Evolutionary conservation across 1,140 invertebrate species (phyloP).

Genomic region (Drosophila biarmipes): DNA sequence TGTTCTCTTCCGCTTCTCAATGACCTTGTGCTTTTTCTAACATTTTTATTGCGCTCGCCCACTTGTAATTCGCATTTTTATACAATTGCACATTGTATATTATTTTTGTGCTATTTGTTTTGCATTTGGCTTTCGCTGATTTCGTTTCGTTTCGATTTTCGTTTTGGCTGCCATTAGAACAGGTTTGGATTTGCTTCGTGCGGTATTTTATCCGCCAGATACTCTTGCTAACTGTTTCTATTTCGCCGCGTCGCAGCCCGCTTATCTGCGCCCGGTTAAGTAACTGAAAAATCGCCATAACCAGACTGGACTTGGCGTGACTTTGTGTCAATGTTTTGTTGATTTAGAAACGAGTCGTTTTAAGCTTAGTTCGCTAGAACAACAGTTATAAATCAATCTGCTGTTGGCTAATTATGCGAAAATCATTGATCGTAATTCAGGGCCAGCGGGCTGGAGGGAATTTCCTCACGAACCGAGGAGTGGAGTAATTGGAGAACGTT

Average conservation of each 20-base stretch:
- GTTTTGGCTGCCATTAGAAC: constrained; percentile 28
- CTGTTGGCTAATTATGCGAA: constrained; percentile 16
- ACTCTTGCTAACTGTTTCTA: constrained; percentile 64
- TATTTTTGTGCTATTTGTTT: constrained; percentile 48
- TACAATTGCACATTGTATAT: constrained; percentile 70
- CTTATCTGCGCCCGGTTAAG: constrained; percentile 21
- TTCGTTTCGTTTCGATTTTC: constrained; percentile 18
- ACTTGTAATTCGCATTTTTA: constrained; percentile 79
- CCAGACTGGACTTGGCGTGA: constrained; percentile 38
- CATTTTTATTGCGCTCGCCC: constrained; percentile 57
- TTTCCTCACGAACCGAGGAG: background rate
- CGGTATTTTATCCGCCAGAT: constrained; percentile 57
- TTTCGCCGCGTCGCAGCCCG: background rate
- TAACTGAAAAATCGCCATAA: constrained; percentile 44
- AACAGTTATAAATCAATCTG: constrained; percentile 51
- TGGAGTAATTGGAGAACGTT: background rate
- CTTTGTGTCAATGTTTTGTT: constrained; percentile 42
- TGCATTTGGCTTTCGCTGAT: constrained; percentile 27
- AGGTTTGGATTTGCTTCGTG: constrained; percentile 30
- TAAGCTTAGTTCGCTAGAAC: constrained; percentile 34
- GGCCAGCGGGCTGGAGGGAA: background rate
- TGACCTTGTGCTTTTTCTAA: constrained; percentile 69
- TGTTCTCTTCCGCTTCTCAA: constrained; percentile 77
- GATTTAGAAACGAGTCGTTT: constrained; percentile 25
- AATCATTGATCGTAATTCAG: constrained; percentile 7